Evolutionary conservation across 2,888 invertebrate genomes (phyloP).

Genomic region (Aphrophora alni): DNA sequence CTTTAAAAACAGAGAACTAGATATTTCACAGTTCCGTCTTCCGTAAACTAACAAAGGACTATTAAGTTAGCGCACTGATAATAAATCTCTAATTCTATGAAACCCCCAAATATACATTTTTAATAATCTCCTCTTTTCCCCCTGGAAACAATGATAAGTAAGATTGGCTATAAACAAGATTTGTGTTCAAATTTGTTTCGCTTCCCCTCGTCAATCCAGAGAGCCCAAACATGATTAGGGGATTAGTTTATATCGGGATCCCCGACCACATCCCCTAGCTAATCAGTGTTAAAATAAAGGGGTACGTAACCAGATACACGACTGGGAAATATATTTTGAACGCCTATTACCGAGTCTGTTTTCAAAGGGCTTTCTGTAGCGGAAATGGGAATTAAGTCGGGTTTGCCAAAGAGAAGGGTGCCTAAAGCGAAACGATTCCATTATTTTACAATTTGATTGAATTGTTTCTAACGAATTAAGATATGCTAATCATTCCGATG

Average conservation of each 20-base stretch:
- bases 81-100: background rate
- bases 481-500: background rate
- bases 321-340: background rate
- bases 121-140: background rate
- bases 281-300: constrained; percentile 9
- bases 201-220: background rate
- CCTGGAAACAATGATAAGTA: constrained; percentile 21
- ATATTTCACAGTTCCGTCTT: no score
- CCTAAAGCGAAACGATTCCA: background rate
- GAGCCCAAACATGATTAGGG: background rate
- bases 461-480: constrained; percentile 6
- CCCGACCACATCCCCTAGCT: background rate
- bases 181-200: background rate
- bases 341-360: background rate
- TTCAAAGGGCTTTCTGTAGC: background rate
- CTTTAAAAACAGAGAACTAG: no score
- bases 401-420: constrained; percentile 1
- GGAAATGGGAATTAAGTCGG: background rate
- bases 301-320: background rate
- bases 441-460: constrained; percentile 9
- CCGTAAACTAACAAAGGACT: no score
- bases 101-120: background rate
- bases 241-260: constrained; percentile 2
- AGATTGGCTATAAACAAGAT: constrained; percentile 33
- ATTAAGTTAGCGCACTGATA: no score